These are phyloP conservation scores for Protophormia terraenovae DNA, from an alignment of 2,888 invertebrate species.

Conservation along the genomic window DNA sequence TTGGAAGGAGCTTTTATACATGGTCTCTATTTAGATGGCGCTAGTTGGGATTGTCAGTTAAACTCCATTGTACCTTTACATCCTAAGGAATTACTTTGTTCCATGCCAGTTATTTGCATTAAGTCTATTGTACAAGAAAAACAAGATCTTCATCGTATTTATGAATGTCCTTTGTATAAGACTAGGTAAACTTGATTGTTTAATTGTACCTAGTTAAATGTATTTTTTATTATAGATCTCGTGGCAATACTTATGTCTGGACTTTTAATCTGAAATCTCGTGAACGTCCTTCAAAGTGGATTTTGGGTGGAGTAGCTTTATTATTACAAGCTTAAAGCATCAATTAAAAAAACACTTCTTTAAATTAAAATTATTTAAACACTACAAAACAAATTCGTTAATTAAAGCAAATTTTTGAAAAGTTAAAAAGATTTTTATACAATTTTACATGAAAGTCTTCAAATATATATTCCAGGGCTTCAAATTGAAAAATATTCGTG, in stretches of 20 bases:
- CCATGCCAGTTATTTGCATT: slow-evolving; percentile 95
- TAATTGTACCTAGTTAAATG: not conserved
- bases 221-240: slow-evolving; percentile 81
- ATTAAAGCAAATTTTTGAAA: too few relatives aligned
- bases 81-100: slow-evolving; percentile 94
- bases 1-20: slow-evolving; percentile 95
- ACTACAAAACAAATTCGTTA: not conserved
- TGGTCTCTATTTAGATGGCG: slow-evolving; percentile 96
- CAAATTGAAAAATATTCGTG: too few relatives aligned
- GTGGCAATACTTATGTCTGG: slow-evolving; percentile 97
- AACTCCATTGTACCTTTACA: slow-evolving; percentile 93
- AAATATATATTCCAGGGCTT: too few relatives aligned
- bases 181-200: slow-evolving; percentile 83
- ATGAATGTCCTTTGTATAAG: slow-evolving; percentile 97
- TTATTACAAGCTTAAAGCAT: slow-evolving; percentile 92
- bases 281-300: slow-evolving; percentile 95
- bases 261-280: slow-evolving; percentile 95
- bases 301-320: slow-evolving; percentile 95
- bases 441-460: too few relatives aligned
- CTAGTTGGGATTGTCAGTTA: slow-evolving; percentile 92
- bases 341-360: slow-evolving; percentile 72
- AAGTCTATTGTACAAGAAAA: slow-evolving; percentile 95
- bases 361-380: not conserved
- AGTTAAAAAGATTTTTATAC: too few relatives aligned
- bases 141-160: slow-evolving; percentile 91